Percentiles rank a stretch among this genome's conserved stretches.
Conservation (phyloP, 1,140 invertebrate species). For the Alviniconcha marisindica region DNA sequence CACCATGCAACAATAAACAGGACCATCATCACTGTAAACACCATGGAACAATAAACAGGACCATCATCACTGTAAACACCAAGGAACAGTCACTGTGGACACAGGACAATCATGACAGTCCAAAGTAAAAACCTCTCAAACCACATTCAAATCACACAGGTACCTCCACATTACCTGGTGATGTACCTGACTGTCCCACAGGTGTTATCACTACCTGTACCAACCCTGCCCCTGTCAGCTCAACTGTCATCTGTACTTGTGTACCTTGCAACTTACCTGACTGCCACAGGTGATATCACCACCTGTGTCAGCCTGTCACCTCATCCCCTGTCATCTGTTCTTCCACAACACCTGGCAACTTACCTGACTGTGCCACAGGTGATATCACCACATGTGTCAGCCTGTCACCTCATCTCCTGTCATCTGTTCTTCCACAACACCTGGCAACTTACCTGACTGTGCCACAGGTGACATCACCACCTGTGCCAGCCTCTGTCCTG, state of each 20-base stretch:
- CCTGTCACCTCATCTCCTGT: slow-evolving; percentile 55
- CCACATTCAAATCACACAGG: no score
- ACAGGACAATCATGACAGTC: no score
- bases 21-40: no score
- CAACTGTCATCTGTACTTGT: no score
- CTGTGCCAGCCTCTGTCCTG: slow-evolving; percentile 49
- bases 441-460: background rate
- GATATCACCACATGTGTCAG: background rate
- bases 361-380: background rate
- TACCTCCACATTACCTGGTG: background rate
- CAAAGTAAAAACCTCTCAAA: no score
- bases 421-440: background rate
- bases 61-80: no score
- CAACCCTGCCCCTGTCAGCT: slow-evolving; percentile 23
- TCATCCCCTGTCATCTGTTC: no score
- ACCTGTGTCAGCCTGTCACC: slow-evolving; percentile 35
- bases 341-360: background rate
- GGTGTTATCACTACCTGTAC: background rate
- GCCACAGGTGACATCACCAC: background rate
- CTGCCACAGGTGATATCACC: background rate
- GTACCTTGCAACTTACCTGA: slow-evolving; percentile 3
- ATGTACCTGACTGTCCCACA: background rate
- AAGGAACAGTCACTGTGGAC: no score
- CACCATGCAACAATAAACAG: no score
- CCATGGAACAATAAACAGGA: no score